Conservation (phyloP, 2,888 invertebrate genomes). For the Pedicia rivosa region DNA sequence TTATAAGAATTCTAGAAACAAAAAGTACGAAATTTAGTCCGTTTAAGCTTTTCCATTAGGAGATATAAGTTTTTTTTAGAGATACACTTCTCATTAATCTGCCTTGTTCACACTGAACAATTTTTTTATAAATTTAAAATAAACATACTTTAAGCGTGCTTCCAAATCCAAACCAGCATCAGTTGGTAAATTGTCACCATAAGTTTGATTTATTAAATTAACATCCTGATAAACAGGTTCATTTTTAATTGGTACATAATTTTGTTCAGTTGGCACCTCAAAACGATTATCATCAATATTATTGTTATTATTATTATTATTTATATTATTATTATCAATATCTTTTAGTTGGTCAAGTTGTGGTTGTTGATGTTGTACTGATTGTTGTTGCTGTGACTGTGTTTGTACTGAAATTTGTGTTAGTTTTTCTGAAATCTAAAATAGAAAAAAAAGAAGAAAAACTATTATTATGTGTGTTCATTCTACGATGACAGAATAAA, state of each 20-base stretch:
- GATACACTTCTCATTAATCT: no score
- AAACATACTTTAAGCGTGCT: conserved; percentile 24
- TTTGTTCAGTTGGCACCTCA: conserved; percentile 15
- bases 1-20: conserved; percentile 34
- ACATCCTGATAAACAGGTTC: conserved; percentile 8
- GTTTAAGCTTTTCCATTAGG: no score
- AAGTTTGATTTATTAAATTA: conserved; percentile 19
- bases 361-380: neutral
- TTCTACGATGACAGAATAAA: no score
- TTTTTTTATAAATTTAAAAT: neutral
- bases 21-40: no score
- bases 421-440: neutral
- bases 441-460: neutral
- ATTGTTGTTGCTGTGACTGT: neutral
- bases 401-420: neutral
- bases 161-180: conserved; percentile 29
- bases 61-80: no score
- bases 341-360: conserved; percentile 4
- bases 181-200: conserved; percentile 18
- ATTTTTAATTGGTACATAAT: neutral
- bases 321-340: conserved; percentile 1
- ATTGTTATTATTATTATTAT: conserved; percentile 6
- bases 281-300: conserved; percentile 14
- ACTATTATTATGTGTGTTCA: neutral
- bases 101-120: no score